Evolutionary conservation across 2,888 invertebrate genomes (phyloP).

Genomic region (Caenorhabditis becei): DNA sequence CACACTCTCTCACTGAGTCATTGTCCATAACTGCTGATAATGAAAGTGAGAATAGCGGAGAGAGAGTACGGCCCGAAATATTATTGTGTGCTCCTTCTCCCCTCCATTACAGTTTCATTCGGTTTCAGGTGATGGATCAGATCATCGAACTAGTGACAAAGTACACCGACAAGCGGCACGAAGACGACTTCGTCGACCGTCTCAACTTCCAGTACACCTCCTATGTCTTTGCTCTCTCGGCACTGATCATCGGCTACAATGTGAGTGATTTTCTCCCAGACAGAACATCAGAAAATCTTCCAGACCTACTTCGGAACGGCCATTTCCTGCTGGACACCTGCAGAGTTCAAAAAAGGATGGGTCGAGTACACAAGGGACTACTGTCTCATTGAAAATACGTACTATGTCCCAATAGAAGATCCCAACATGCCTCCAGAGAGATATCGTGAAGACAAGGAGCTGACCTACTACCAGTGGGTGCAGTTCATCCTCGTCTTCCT

Average conservation of each 20-base stretch:
- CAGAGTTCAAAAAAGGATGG: conserved; percentile 82
- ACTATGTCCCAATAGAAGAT: conserved; percentile 78
- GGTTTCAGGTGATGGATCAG: too few relatives aligned
- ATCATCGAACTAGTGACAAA: conserved; percentile 50
- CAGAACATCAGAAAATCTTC: background rate
- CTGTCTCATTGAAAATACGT: conserved; percentile 84
- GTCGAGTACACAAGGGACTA: conserved; percentile 84
- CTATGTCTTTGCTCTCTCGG: conserved; percentile 82
- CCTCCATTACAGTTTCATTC: conserved; percentile 10
- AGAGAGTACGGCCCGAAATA: conserved; percentile 11
- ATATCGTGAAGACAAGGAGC: conserved; percentile 68
- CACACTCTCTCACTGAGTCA: conserved; percentile 45
- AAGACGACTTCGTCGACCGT: conserved; percentile 83
- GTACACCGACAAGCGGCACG: conserved; percentile 54
- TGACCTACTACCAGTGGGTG: conserved; percentile 81
- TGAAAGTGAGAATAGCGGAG: conserved; percentile 10
- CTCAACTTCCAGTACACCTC: conserved; percentile 83
- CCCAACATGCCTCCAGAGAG: conserved; percentile 66
- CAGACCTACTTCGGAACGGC: conserved; percentile 72
- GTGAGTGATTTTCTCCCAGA: conserved; percentile 41
- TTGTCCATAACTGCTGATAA: conserved; percentile 49
- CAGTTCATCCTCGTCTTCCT: conserved; percentile 80
- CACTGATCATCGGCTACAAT: conserved; percentile 80
- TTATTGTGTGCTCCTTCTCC: conserved; percentile 12
- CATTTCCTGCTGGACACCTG: conserved; percentile 80